phyloP scores from a whole-genome alignment of 2,797 vertebrate species.

The Sitta carolinensis region DNA sequence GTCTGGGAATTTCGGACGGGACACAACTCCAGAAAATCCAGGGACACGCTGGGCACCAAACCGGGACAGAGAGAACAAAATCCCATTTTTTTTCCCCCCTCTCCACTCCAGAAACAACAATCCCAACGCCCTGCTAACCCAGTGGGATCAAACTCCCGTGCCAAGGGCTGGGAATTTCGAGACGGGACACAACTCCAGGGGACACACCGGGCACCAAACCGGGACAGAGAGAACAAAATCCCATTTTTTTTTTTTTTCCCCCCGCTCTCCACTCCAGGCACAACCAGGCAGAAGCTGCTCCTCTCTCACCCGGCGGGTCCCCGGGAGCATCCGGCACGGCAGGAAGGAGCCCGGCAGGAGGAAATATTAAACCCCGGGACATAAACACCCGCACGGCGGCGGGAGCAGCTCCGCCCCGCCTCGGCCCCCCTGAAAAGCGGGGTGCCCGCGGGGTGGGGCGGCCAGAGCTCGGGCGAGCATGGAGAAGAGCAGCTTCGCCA shows the following conservation, averaged over 20 bases:
- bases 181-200: background rate
- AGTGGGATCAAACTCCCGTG: background rate
- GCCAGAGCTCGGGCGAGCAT: background rate
- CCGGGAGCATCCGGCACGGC: conserved; percentile 65
- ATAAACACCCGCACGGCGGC: conserved; percentile 49
- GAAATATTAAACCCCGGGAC: conserved; percentile 68
- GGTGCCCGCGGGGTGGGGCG: rapidly evolving
- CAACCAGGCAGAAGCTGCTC: background rate
- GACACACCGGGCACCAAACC: no score
- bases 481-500: conserved; percentile 41
- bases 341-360: conserved; percentile 73
- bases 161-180: no score
- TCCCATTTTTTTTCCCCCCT: no score
- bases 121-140: background rate
- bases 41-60: no score
- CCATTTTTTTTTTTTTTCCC: no score
- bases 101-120: no score
- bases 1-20: no score
- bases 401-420: background rate
- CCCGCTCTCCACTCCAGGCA: no score
- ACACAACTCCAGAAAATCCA: background rate
- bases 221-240: no score
- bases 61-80: no score
- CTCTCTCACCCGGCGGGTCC: background rate
- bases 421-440: background rate